Percentiles rank a stretch among this genome's conserved stretches.
Evolutionary conservation across 2,797 vertebrate genomes (phyloP).

Genomic region (Falco cherrug): DNA sequence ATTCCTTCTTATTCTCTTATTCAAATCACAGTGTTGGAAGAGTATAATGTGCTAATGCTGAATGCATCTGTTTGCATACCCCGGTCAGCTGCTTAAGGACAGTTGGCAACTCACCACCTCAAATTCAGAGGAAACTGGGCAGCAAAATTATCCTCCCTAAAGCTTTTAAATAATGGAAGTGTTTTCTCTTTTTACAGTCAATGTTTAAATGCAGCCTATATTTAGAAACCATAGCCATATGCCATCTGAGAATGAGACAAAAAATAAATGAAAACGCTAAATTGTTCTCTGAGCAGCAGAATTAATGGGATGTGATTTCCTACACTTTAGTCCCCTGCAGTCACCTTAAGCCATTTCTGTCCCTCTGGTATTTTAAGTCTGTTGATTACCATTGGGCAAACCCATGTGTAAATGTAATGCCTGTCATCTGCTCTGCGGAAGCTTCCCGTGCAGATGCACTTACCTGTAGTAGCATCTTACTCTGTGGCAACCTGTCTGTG

Average conservation of each 20-base stretch:
- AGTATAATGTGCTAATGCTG: neutral
- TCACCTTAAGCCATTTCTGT: neutral
- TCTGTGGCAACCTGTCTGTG: neutral
- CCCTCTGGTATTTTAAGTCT: neutral
- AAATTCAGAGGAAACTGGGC: neutral
- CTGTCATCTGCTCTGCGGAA: neutral
- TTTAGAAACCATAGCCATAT: neutral
- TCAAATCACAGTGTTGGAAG: neutral
- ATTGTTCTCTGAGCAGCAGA: neutral
- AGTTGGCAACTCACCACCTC: neutral
- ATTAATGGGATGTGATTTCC: neutral
- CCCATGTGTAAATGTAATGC: neutral
- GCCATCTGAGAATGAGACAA: neutral
- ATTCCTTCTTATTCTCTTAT: neutral
- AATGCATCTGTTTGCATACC: neutral
- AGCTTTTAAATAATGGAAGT: neutral
- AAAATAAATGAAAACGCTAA: neutral
- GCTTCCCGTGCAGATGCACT: neutral
- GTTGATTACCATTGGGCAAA: neutral
- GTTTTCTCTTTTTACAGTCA: neutral
- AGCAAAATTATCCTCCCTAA: neutral
- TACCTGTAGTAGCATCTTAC: neutral
- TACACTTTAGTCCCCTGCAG: neutral
- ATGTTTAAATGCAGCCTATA: neutral
- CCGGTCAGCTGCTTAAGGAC: neutral